A percentile compares a stretch with the other conserved stretches of the same genome.
These are phyloP conservation scores for Diprion similis DNA, from an alignment of 1,140 invertebrate species.

Conservation along the genomic window DNA sequence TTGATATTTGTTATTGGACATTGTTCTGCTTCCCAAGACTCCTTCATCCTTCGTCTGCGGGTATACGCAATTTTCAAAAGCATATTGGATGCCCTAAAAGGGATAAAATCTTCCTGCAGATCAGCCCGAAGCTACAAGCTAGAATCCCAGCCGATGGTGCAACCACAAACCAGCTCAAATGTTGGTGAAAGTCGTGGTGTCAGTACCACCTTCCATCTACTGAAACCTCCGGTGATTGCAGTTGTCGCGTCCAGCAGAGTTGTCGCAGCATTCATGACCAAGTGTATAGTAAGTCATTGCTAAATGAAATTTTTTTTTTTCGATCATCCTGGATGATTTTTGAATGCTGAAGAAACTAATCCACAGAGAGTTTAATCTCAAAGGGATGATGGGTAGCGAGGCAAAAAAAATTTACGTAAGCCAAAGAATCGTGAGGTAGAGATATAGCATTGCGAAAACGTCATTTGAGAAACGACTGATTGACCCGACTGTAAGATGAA, in stretches of 20 bases:
- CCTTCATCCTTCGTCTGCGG: neutral
- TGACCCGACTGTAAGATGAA: no score
- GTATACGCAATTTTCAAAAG: neutral
- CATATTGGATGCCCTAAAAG: neutral
- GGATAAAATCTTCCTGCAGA: neutral
- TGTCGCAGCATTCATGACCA: neutral
- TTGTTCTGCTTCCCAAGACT: neutral
- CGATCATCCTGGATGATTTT: no score
- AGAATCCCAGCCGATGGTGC: neutral
- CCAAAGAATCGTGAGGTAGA: no score
- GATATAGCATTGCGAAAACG: no score
- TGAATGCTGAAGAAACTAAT: no score
- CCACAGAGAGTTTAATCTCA: no score
- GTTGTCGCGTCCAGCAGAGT: neutral
- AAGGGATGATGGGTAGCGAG: no score
- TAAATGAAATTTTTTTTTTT: neutral
- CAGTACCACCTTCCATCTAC: slow-evolving; percentile 4
- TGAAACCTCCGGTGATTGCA: neutral
- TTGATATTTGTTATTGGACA: no score
- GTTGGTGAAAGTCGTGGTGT: neutral
- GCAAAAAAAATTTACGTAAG: no score
- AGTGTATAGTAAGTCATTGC: neutral
- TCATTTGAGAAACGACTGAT: no score
- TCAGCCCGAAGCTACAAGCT: neutral
- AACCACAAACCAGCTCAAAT: slow-evolving; percentile 2